Base-by-base conservation (phyloP, 2,888 invertebrate genomes). In the Acleris cristana region DNA sequence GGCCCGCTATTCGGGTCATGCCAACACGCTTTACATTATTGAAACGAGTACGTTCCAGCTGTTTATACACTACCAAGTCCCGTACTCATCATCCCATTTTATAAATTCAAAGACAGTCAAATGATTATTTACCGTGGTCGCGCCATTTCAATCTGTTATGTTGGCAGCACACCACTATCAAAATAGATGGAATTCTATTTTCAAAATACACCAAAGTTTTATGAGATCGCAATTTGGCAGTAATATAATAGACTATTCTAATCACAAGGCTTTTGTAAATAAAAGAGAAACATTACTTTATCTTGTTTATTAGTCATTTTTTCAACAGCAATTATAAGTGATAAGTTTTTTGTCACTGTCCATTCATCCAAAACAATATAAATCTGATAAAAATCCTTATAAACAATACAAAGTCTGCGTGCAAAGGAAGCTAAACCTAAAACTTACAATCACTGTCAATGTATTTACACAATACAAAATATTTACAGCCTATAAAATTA, bases 321-420 rank as follows among this genome's bases (percentile, higher is more conserved):
- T 82, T 81, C 76, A 84, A 88, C 90, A 90, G 88, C 82, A 88
- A 89, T 89, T 87, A 87, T 87, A 89, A 87, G 87, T 89, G 73
- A 81, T 85, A 87, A 86, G 86, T 86, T 79, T 74, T 75, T 34
- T 52, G 56, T 26, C 60, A 60, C 26, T 26, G 44, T 55, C 21
- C 56, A 66, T 53, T 55, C 45, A 67, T 58, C 45, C 57, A 60
- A 57, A 60, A 55, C 48, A 60, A 53, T 48, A 52, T 54, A 67
- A 59, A 61, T 70, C 59, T 48, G 57, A 62, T 51, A 44, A 61
- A 61, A 66, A 51, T 51, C 18, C 40, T 30, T 58, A 53, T 40
- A 44, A 55, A 55, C 26, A 18, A 54, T 55, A 55, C 21, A 53
- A 30, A 26, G 54, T 51, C 61, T 77, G 74, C 70, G 16, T 54